Base-by-base conservation (phyloP, 2,888 invertebrate species). In the Aromia moschata region DNA sequence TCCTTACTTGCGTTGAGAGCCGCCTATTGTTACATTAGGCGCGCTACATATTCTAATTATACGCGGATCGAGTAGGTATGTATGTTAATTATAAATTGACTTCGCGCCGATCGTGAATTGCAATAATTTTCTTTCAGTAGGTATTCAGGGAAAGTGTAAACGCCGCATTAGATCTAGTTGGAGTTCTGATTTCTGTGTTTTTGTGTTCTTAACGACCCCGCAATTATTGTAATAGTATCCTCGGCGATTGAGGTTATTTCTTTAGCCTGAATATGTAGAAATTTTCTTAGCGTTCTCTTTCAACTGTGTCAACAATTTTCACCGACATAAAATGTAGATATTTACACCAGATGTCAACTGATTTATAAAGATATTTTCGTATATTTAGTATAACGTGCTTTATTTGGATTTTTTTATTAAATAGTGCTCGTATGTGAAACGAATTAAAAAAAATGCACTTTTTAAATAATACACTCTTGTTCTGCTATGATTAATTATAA, bases 1-100 rank as follows among this genome's bases (percentile, higher is more conserved):
- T 43, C 43, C 43, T 14, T 43, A n/a, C n/a, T n/a, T 20, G n/a
- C 43, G 9, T 43, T 18, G 11, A 43, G 18, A 43, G 11, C 16
- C 40, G 11, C 16, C 40, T 18, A 43, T 43, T 43, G 43, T 43
- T 18, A 18, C 4, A 25, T 25, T 25, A 25, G 7, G 25, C 25
- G 25, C 7, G 25, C 25, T 25, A 3, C 25, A 25, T 25, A 25
- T 25, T 25, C 25, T 25, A 25, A 25, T 25, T 7, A 25, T 25
- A 25, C 25, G 25, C 25, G 4, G 4, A 7, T 25, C 25, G 7
- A 25, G 7, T n/a, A n/a, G n/a, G n/a, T 25, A 25, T 25, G 25
- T 25, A 25, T 25, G 25, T 25, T 25, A 25, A 25, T 25, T 25
- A 25, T 7, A 25, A 25, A 25, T 25, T 25, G 7, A 7, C 7